A percentile compares a stretch with the other conserved stretches of the same genome.
These are phyloP conservation scores for Terebella lapidaria DNA, from an alignment of 2,888 invertebrate genomes.

Conservation along the genomic window DNA sequence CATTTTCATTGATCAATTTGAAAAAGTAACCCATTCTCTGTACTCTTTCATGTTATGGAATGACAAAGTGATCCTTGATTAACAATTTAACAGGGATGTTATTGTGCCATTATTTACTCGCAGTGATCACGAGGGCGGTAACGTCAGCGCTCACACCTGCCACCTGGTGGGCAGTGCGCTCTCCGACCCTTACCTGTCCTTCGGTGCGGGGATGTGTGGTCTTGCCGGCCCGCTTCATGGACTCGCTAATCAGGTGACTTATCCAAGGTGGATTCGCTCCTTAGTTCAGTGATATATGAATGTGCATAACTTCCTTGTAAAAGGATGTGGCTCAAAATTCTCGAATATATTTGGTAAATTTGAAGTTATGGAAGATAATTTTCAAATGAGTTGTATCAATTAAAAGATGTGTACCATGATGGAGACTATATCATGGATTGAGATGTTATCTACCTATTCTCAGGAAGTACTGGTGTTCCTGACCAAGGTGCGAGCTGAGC, in stretches of 20 bases:
- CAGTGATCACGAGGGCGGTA: constrained; percentile 94
- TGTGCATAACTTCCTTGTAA: no score
- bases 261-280: no score
- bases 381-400: no score
- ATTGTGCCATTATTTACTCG: neutral
- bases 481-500: constrained; percentile 76
- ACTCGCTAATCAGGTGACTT: constrained; percentile 84
- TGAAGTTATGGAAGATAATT: no score
- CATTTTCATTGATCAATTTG: neutral
- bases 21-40: neutral
- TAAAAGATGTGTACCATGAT: no score
- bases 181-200: constrained; percentile 88
- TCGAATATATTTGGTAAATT: no score
- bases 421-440: no score
- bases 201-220: constrained; percentile 88
- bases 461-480: constrained; percentile 85
- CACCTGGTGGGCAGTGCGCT: constrained; percentile 91
- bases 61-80: neutral
- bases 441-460: no score
- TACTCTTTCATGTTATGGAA: neutral
- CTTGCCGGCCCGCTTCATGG: constrained; percentile 94
- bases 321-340: no score
- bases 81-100: neutral
- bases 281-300: no score
- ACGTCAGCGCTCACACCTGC: constrained; percentile 90